phyloP scores from a whole-genome alignment of 1,140 invertebrate genomes.

The Aphaenogaster floridana region DNA sequence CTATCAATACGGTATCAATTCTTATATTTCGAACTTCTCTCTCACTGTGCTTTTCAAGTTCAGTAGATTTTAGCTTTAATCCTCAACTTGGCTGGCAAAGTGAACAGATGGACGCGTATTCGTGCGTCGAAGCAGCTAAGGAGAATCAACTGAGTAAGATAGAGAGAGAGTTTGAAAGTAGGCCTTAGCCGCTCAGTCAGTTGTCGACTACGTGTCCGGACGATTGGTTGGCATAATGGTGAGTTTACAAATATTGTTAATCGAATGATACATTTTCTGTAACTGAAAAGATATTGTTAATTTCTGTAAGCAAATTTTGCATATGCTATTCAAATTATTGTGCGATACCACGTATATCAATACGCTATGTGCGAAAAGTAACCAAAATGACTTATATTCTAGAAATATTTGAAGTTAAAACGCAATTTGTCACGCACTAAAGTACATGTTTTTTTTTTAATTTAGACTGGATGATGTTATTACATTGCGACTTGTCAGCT shows the following conservation, averaged over 20 bases:
- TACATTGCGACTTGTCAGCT: not conserved
- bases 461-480: not conserved
- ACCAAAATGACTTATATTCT: not conserved
- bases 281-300: not conserved
- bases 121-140: slow-evolving; percentile 52
- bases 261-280: not conserved
- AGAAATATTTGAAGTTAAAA: not conserved
- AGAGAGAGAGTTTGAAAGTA: slow-evolving; percentile 87
- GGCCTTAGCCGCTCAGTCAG: slow-evolving; percentile 84
- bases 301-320: not conserved
- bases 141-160: slow-evolving; percentile 75
- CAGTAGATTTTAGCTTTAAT: not conserved
- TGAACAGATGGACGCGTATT: slow-evolving; percentile 47
- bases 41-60: not conserved
- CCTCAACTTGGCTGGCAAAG: not conserved
- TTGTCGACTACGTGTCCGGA: slow-evolving; percentile 83
- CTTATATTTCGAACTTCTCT: not conserved
- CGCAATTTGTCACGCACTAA: not conserved
- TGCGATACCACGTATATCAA: not conserved
- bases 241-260: slow-evolving; percentile 76
- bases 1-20: not conserved
- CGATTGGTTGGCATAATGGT: slow-evolving; percentile 85
- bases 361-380: not conserved
- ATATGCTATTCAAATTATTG: not conserved
- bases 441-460: not conserved